Evolutionary conservation across 2,797 vertebrate genomes (phyloP), one percentile per base, ranked within the genome.

Genomic region (Pachyuromys duprasi): DNA sequence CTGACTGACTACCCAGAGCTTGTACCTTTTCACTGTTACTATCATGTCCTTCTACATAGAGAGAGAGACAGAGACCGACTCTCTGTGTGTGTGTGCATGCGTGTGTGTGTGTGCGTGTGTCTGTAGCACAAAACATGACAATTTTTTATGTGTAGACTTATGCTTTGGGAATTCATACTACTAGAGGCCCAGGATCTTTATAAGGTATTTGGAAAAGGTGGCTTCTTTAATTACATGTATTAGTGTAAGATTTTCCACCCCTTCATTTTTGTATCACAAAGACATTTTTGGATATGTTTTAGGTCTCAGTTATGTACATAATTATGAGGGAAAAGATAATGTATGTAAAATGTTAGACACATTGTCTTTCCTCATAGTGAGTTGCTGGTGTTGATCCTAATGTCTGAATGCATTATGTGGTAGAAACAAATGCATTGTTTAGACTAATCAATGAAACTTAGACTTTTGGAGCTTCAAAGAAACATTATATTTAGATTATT

Each of bases 181-280:
- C 65, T 87, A 31, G 81, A 69, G 28, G 17, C 33, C 81, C 24
- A 65, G 69, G 22, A 55, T 82, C 28, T 39, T 75, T 70, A 39
- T n/a, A 91, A 53, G 24, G 8, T 83, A 67, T 89, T 96, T 93
- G 78, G 67, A 63, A 91, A 94, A 91, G n/a, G 65, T 84, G 31
- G 49, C 49, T 13, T 93, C 62, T 57, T 45, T 57, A 22, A 72
- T 82, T 86, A 39, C 7, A 11, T 57, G 26, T 60, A 82, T 86
- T 83, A 86, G 84, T 78, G 84, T 8, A 24, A 89, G 12, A n/a
- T 89, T 91, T 94, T 93, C 15, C 2, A n/a, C 70, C 72, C 18
- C 12, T 65, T 80, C 26, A 57, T 78, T 93, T 93, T 84, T 63
- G 6, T 53, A 53, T 84, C 18, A 95, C 22, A 92, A 67, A 92